Percentiles rank a stretch among this genome's conserved stretches.
These are phyloP conservation scores for Neofelis nebulosa DNA, from an alignment of 2,113 vertebrate genomes.

Conservation along the genomic window DNA sequence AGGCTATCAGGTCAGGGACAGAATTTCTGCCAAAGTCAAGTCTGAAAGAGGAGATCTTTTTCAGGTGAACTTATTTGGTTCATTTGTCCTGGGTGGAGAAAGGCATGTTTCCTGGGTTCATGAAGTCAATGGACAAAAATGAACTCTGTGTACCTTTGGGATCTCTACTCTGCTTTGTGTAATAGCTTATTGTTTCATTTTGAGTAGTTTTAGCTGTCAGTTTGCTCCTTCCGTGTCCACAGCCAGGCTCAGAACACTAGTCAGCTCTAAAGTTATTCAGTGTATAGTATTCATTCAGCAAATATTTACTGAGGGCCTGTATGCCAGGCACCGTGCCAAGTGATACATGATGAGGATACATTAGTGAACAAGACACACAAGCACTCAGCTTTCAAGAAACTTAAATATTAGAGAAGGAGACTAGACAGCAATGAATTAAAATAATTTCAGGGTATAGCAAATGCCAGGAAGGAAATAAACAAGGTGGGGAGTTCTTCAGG, in stretches of 20 bases:
- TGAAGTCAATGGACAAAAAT: constrained; percentile 14
- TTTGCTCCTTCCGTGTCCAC: background rate
- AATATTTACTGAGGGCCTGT: background rate
- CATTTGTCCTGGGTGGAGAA: background rate
- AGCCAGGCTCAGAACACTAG: background rate
- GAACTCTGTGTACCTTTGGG: background rate
- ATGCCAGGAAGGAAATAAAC: constrained; percentile 16
- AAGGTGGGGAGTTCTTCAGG: background rate
- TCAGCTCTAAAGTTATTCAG: background rate
- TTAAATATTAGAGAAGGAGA: background rate
- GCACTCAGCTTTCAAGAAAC: background rate
- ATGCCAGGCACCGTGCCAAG: background rate
- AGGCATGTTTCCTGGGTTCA: constrained; percentile 22
- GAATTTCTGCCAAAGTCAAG: constrained; percentile 31
- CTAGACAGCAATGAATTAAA: background rate
- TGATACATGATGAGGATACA: background rate
- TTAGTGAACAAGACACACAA: constrained; percentile 3
- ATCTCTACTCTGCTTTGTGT: background rate
- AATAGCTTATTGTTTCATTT: constrained; percentile 27
- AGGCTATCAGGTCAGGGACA: background rate
- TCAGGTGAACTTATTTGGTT: constrained; percentile 3
- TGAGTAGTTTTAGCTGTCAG: background rate
- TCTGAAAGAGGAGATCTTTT: constrained; percentile 44
- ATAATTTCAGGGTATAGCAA: background rate
- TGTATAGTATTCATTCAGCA: background rate